Evolutionary conservation across 2,113 vertebrate species (phyloP).

Genomic region (Desmodus rotundus): DNA sequence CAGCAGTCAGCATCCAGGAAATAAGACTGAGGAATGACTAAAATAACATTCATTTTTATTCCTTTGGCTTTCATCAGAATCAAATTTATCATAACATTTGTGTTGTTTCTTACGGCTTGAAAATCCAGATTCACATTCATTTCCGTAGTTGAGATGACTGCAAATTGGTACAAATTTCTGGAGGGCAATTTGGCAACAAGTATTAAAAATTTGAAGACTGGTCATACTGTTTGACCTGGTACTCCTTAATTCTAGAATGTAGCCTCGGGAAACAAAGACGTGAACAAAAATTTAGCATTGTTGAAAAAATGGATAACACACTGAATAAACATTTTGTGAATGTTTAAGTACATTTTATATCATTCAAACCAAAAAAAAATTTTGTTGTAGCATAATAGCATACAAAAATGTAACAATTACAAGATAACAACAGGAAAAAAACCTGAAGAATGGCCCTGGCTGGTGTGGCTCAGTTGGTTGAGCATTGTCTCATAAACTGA

Average conservation of each 20-base stretch:
- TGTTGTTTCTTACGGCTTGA: neutral
- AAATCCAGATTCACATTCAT: neutral
- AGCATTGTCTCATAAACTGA: too few species aligned
- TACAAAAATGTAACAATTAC: neutral
- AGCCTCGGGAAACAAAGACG: neutral
- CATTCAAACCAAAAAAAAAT: slow-evolving; percentile 2
- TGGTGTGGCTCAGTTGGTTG: too few species aligned
- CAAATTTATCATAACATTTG: neutral
- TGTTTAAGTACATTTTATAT: neutral
- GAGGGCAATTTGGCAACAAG: neutral
- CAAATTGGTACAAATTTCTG: neutral
- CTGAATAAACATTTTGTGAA: slow-evolving; percentile 1
- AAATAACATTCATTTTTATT: slow-evolving; percentile 7
- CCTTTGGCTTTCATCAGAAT: neutral
- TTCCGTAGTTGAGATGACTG: neutral
- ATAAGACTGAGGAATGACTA: neutral
- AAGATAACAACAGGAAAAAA: neutral
- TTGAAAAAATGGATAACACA: neutral
- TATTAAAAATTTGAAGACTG: neutral
- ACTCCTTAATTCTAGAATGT: neutral
- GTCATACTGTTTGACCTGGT: neutral
- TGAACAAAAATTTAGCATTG: neutral
- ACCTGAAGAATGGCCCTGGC: neutral
- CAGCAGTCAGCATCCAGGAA: neutral
- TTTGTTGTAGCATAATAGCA: neutral